Percentiles rank a stretch among this genome's conserved stretches.
Conservation (phyloP, 2,113 vertebrate species). For the Mesitornis unicolor region DNA sequence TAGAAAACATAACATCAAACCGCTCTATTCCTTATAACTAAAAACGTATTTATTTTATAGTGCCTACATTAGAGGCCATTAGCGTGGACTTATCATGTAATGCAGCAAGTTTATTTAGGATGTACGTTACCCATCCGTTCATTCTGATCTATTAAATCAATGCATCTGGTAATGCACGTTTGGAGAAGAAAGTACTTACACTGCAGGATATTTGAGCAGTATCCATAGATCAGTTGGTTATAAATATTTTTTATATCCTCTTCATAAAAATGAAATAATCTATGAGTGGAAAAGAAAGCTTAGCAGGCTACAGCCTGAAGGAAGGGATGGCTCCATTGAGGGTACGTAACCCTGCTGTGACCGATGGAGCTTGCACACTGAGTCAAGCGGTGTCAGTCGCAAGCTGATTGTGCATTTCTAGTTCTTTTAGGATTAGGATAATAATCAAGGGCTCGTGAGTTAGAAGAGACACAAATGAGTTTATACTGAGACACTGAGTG, state of each 20-base stretch:
- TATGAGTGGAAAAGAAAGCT: not conserved
- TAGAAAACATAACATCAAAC: not conserved
- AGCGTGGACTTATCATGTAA: not conserved
- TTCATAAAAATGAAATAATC: not conserved
- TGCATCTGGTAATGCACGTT: not conserved
- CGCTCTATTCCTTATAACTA: not conserved
- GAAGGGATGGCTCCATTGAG: not conserved
- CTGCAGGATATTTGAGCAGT: not conserved
- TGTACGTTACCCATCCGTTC: not conserved
- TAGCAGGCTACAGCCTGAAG: not conserved
- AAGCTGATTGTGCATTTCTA: accelerated
- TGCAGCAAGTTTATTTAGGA: not conserved
- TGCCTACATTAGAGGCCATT: not conserved
- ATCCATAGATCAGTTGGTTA: not conserved
- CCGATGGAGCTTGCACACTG: accelerated
- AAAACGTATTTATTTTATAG: not conserved
- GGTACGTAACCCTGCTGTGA: accelerated
- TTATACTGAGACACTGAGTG: not conserved
- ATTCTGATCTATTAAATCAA: not conserved
- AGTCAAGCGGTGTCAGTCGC: not conserved
- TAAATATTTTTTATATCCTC: not conserved
- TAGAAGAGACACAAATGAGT: not conserved
- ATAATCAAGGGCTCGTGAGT: not conserved
- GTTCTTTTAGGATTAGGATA: not conserved
- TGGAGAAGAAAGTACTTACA: not conserved